phyloP scores from a whole-genome alignment of 37 sponge, comb jelly and placozoan genomes.

The Haliclona indistincta region DNA sequence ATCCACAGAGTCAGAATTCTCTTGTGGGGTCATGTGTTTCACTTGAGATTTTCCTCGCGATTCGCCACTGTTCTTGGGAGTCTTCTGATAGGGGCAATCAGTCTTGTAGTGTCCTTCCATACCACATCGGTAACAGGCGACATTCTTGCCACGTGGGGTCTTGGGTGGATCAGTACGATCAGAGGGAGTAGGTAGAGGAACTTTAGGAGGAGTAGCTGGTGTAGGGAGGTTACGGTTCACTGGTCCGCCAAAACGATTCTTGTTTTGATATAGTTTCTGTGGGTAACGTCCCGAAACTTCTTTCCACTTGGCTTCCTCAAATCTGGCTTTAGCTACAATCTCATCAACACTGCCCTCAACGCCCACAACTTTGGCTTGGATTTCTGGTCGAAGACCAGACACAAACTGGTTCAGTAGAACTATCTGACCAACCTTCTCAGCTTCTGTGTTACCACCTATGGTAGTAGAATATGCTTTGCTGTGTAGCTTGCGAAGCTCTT shows the following conservation, averaged over 20 bases:
- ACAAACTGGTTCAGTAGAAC: slow-evolving; percentile 58
- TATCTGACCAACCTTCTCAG: slow-evolving; percentile 40
- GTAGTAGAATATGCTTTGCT: slow-evolving; percentile 27
- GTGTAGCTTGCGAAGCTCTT: slow-evolving; percentile 44
- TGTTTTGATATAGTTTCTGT: background rate
- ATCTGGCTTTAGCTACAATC: slow-evolving; percentile 35
- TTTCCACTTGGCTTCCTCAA: slow-evolving; percentile 45
- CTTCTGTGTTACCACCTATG: slow-evolving; percentile 18
- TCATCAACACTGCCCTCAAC: slow-evolving; percentile 47
- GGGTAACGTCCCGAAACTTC: background rate
- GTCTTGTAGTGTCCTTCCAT: slow-evolving; percentile 8
- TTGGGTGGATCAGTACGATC: background rate
- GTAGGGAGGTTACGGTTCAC: background rate
- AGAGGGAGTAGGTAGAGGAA: background rate
- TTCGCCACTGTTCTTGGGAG: slow-evolving; percentile 1
- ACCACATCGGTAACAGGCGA: slow-evolving; percentile 18
- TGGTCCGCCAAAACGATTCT: background rate
- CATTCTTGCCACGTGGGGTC: background rate
- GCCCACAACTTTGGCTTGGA: slow-evolving; percentile 33
- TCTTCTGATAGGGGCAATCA: slow-evolving; percentile 19
- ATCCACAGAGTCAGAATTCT: background rate
- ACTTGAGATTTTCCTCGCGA: background rate
- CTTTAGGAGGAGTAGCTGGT: background rate
- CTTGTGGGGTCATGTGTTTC: background rate
- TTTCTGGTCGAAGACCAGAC: slow-evolving; percentile 29